Conservation (phyloP, 1,140 invertebrate species). For the Lethrus apterus region DNA sequence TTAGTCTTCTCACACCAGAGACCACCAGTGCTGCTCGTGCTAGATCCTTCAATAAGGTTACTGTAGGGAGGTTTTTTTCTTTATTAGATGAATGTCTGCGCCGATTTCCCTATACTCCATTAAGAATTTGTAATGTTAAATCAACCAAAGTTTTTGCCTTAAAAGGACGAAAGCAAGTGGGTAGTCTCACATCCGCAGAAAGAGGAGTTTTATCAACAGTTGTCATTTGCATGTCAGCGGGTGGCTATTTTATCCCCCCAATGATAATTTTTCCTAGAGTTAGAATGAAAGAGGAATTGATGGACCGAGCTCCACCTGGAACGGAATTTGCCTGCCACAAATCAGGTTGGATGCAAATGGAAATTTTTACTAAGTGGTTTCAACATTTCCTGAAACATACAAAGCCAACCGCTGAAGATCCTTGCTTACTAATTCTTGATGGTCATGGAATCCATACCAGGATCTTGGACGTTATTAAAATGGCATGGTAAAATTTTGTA, state of each 20-base stretch:
- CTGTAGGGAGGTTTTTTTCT: slow-evolving; percentile 30
- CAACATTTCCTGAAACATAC: slow-evolving; percentile 24
- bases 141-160: slow-evolving; percentile 39
- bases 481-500: slow-evolving; percentile 22
- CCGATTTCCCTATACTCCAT: slow-evolving; percentile 1
- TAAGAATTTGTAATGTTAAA: slow-evolving; percentile 29
- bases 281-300: slow-evolving; percentile 23
- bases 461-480: slow-evolving; percentile 5
- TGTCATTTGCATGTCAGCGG: slow-evolving; percentile 21
- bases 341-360: slow-evolving; percentile 26
- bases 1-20: slow-evolving; percentile 33
- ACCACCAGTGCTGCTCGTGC: slow-evolving; percentile 34
- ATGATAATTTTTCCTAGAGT: slow-evolving; percentile 28
- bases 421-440: slow-evolving; percentile 26
- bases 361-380: slow-evolving; percentile 28
- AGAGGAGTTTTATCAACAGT: slow-evolving; percentile 14
- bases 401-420: slow-evolving; percentile 18
- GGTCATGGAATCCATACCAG: slow-evolving; percentile 19
- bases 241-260: slow-evolving; percentile 21
- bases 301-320: slow-evolving; percentile 29
- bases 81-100: neutral
- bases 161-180: slow-evolving; percentile 38
- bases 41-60: slow-evolving; percentile 33
- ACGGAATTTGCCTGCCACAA: slow-evolving; percentile 29
- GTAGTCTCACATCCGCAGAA: slow-evolving; percentile 24